A percentile compares a stretch with the other conserved stretches of the same genome.
phyloP scores from a whole-genome alignment of 1,140 invertebrate species.

The Sinella curviseta region DNA sequence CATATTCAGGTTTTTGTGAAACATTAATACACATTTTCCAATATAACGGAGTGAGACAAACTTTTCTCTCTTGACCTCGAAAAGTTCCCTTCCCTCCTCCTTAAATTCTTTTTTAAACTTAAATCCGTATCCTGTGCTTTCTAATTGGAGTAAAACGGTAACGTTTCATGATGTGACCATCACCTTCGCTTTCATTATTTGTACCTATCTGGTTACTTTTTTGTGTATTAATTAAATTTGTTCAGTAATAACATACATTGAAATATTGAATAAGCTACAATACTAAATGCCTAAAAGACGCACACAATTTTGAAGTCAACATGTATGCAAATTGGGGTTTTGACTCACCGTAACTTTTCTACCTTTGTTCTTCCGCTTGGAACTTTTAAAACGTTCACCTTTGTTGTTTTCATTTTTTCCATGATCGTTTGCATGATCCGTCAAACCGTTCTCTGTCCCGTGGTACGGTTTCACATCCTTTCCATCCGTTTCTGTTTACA shows the following conservation, averaged over 20 bases:
- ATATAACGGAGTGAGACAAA: background rate
- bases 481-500: slow-evolving; percentile 42
- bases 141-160: too few relatives aligned
- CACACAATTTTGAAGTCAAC: too few relatives aligned
- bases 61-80: background rate
- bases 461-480: slow-evolving; percentile 43
- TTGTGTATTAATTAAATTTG: too few relatives aligned
- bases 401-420: slow-evolving; percentile 40
- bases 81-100: background rate
- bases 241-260: too few relatives aligned
- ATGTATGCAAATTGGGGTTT: too few relatives aligned
- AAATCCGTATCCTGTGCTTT: too few relatives aligned
- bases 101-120: background rate
- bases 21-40: background rate
- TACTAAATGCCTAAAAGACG: too few relatives aligned
- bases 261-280: too few relatives aligned
- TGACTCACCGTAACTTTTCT: slow-evolving; percentile 48
- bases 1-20: background rate
- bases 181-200: too few relatives aligned
- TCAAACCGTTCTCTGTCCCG: slow-evolving; percentile 43
- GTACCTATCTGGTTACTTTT: too few relatives aligned
- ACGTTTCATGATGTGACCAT: too few relatives aligned
- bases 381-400: slow-evolving; percentile 46
- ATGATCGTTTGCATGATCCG: slow-evolving; percentile 39
- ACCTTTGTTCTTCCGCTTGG: slow-evolving; percentile 50